Evolutionary conservation across 2,888 invertebrate genomes (phyloP), one percentile per base, ranked within the genome.

Genomic region (Microchrysa polita): DNA sequence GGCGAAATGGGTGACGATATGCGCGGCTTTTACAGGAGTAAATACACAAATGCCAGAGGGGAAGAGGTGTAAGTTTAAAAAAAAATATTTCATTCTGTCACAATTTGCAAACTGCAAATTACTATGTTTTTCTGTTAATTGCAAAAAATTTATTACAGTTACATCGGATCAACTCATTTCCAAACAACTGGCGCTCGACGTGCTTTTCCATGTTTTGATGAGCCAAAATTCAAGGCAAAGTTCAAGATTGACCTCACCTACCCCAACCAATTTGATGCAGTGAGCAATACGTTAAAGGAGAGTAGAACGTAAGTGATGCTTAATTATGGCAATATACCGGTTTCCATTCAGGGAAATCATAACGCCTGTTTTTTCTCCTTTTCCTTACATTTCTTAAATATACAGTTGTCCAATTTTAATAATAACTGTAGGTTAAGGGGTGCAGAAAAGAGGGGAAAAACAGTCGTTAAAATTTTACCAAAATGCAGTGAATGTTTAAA

Each of bases 191-290:
- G 90, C 74, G 91, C 91, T 0, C 88, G 93, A 20, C 86, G 86
- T 77, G 93, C 91, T 0, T 93, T 94, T 82, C 94, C 94, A 22
- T 91, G 92, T 79, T 93, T 93, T 79, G 94, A 94, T 79, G 93
- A 93, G 79, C 93, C 93, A 0, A 88, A 87, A 12, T 85, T 90
- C 76, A 93, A 93, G 81, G 91, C 93, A 0, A 87, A 84, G 0
- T 93, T 91, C 81, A 84, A 87, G 42, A 79, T 89, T 1, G 82
- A 80, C 0, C 81, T 87, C 9, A 81, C 74, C 7, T 82, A 81
- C 57, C 85, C 81, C 76, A 79, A 74, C 65, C 82, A 76, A 74
- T 86, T 78, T 55, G 81, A 27, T 18, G 22, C 44, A 53, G 76
- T 79, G 9, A 81, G 82, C 69, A 82, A 82, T 65, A 82, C 82